Evolutionary conservation across 2,888 invertebrate species (phyloP).

Genomic region (Dynastes hyllus): DNA sequence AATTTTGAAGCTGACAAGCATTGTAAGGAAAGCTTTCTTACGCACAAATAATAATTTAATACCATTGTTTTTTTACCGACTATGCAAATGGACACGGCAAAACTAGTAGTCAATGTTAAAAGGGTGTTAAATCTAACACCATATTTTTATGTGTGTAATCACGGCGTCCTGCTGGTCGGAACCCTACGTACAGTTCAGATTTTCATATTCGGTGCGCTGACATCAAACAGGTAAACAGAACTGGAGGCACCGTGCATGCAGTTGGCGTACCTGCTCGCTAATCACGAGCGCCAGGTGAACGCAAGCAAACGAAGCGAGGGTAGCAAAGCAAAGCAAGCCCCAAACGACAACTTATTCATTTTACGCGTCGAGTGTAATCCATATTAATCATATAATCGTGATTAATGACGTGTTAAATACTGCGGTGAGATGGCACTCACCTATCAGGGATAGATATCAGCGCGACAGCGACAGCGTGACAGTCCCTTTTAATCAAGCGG

Average conservation of each 20-base stretch:
- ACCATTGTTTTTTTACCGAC: too few relatives aligned
- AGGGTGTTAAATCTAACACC: too few relatives aligned
- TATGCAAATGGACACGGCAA: too few relatives aligned
- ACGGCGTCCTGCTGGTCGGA: too few relatives aligned
- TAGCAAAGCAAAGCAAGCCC: conserved; percentile 5
- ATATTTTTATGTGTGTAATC: too few relatives aligned
- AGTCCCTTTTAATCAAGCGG: conserved; percentile 69
- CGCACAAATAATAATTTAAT: too few relatives aligned
- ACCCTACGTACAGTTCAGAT: too few relatives aligned
- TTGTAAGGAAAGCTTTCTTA: too few relatives aligned
- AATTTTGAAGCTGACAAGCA: too few relatives aligned
- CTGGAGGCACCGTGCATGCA: neutral
- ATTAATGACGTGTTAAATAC: conserved; percentile 68
- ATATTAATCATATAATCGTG: conserved; percentile 67
- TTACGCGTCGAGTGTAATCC: conserved; percentile 49
- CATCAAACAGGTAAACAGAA: conserved; percentile 13
- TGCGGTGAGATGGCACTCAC: conserved; percentile 58
- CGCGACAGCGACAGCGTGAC: conserved; percentile 57
- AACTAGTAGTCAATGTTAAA: too few relatives aligned
- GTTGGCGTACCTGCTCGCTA: conserved; percentile 11
- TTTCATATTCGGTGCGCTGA: neutral
- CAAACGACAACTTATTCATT: conserved; percentile 51
- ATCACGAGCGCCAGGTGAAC: conserved; percentile 36
- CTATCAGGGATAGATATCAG: conserved; percentile 48
- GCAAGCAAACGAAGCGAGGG: conserved; percentile 31